Conservation (phyloP, 2,113 vertebrate species). For the Mastomys natalensis region DNA sequence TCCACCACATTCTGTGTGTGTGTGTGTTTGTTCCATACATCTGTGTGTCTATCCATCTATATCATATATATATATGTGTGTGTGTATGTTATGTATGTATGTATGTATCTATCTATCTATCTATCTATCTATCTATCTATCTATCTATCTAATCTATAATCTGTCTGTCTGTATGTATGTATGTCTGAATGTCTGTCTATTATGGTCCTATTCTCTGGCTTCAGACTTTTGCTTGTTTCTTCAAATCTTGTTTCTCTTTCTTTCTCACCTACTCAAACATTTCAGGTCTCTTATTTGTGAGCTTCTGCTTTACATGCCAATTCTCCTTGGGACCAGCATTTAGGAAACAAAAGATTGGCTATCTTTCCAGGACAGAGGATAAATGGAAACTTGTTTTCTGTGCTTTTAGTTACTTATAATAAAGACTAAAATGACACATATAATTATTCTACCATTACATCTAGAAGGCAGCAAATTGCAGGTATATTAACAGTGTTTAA, state of each 20-base stretch:
- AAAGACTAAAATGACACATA: not conserved
- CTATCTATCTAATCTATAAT: not conserved
- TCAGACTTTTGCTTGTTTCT: not conserved
- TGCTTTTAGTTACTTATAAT: not conserved
- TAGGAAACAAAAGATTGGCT: not conserved
- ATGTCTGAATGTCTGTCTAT: not conserved
- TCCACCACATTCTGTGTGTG: too few relatives aligned
- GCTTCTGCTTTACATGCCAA: not conserved
- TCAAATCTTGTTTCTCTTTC: not conserved
- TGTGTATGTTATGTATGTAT: too few relatives aligned
- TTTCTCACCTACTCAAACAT: not conserved
- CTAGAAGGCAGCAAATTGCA: not conserved
- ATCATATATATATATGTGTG: too few relatives aligned
- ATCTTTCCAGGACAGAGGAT: not conserved
- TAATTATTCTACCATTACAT: not conserved
- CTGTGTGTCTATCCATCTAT: not conserved
- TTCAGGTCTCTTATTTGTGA: not conserved
- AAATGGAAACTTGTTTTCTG: not conserved
- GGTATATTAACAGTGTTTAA: not conserved
- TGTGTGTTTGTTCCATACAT: not conserved
- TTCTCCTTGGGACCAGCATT: not conserved
- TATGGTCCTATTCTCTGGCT: not conserved
- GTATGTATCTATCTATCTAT: not conserved
- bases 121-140: not conserved
- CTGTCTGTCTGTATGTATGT: not conserved